Evolutionary conservation across 2,113 vertebrate species (phyloP).

Genomic region (Blennius ocellaris): DNA sequence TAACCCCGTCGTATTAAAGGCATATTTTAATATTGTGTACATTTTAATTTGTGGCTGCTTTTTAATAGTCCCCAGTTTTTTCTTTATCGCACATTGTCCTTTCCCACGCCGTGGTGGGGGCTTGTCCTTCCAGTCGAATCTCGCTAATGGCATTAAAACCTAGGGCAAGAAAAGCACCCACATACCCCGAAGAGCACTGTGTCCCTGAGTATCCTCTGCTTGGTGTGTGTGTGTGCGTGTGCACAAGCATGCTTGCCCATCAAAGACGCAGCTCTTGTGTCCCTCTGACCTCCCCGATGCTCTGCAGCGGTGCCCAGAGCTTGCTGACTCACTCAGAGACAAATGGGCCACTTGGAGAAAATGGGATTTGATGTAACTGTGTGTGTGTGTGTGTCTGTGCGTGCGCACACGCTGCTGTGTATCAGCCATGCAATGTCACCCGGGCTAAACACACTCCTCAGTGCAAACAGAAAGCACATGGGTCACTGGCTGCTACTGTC

Average conservation of each 20-base stretch:
- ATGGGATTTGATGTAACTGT: constrained; percentile 68
- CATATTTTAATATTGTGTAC: not conserved
- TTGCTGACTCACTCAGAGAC: constrained; percentile 76
- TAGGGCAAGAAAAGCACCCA: constrained; percentile 34
- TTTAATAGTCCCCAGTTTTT: not conserved
- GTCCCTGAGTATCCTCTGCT: constrained; percentile 38
- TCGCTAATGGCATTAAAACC: constrained; percentile 72
- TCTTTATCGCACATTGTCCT: constrained; percentile 24
- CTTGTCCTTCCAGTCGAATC: constrained; percentile 64
- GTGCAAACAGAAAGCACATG: constrained; percentile 21
- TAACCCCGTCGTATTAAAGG: not conserved
- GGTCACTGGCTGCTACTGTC: constrained; percentile 18
- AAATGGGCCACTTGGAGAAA: constrained; percentile 72
- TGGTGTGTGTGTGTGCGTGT: constrained; percentile 16
- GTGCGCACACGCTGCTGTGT: constrained; percentile 37
- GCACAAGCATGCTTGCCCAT: constrained; percentile 15
- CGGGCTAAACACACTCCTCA: constrained; percentile 27
- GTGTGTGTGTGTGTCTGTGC: no score
- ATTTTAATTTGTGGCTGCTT: not conserved
- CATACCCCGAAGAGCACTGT: constrained; percentile 25
- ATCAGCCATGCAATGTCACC: constrained; percentile 50
- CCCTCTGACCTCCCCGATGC: constrained; percentile 63
- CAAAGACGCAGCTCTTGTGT: constrained; percentile 58
- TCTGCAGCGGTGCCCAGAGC: constrained; percentile 69
- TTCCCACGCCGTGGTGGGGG: constrained; percentile 32